Evolutionary conservation across 2,113 vertebrate genomes (phyloP).

Genomic region (Prochilodus magdalenae): DNA sequence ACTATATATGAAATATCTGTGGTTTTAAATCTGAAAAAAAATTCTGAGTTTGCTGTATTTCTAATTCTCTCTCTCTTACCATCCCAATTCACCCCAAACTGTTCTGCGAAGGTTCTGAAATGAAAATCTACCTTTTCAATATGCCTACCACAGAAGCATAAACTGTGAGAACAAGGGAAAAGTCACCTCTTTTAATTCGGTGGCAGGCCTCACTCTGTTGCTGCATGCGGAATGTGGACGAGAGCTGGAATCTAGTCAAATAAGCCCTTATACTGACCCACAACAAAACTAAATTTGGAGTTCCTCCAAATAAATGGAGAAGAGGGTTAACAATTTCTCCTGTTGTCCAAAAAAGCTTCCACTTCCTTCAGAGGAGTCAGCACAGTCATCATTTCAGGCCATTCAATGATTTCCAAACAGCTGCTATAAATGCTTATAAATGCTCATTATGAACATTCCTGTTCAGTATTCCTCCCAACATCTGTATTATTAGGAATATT

Average conservation of each 20-base stretch:
- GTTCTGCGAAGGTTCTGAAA: neutral
- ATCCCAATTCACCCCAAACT: neutral
- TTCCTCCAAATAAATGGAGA: neutral
- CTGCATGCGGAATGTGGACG: neutral
- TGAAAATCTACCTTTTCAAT: conserved; percentile 1
- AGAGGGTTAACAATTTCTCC: too few species aligned
- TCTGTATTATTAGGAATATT: neutral
- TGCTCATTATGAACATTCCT: neutral
- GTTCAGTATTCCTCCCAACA: neutral
- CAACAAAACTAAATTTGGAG: neutral
- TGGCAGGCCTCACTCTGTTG: conserved; percentile 12
- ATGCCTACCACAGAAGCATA: conserved; percentile 17
- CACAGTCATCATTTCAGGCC: conserved; percentile 10
- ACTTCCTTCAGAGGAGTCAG: conserved; percentile 12
- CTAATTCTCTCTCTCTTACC: neutral
- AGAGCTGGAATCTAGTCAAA: neutral
- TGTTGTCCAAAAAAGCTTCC: neutral
- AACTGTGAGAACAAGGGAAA: neutral
- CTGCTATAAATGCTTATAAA: conserved; percentile 13
- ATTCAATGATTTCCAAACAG: conserved; percentile 31
- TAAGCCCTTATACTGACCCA: neutral
- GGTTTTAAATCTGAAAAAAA: neutral
- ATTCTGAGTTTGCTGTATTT: neutral
- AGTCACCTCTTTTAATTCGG: neutral
- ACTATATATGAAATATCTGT: neutral